Percentiles rank a stretch among this genome's conserved stretches.
Conservation (phyloP, 1,140 invertebrate genomes). For the Chionoecetes opilio region DNA sequence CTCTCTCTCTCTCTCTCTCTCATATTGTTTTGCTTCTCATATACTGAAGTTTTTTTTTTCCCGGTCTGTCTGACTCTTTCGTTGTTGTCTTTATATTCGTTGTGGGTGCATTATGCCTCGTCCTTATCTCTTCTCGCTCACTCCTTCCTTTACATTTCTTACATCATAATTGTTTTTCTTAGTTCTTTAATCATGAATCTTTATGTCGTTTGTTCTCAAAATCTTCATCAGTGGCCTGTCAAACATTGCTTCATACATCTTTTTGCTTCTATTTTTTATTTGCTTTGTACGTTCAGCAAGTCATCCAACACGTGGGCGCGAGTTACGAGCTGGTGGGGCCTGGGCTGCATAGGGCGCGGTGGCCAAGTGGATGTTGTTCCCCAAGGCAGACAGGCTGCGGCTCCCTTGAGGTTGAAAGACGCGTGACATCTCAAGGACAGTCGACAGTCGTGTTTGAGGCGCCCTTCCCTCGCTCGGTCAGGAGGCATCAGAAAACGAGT, state of each 20-base stretch:
- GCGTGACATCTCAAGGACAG: constrained; percentile 11
- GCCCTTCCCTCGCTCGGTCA: not conserved
- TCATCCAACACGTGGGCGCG: not conserved
- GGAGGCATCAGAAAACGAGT: not conserved
- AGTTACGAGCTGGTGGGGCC: not conserved
- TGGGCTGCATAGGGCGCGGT: not conserved
- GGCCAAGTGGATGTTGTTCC: not conserved
- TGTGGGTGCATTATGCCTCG: not conserved
- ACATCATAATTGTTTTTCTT: not conserved
- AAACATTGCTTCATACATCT: no score
- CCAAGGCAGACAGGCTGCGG: not conserved
- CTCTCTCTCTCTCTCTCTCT: constrained; percentile 66
- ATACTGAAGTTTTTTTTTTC: not conserved
- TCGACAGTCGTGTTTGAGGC: constrained; percentile 4
- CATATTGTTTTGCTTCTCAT: not conserved
- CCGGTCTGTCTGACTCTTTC: not conserved
- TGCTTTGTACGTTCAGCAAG: constrained; percentile 13
- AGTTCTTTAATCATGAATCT: not conserved
- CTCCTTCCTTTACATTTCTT: not conserved
- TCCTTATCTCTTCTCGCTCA: not conserved
- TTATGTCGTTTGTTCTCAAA: not conserved
- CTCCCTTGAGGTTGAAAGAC: not conserved
- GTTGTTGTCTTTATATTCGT: not conserved
- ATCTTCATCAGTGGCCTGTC: no score
- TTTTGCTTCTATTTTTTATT: not conserved